Evolutionary conservation across 2,113 vertebrate genomes (phyloP), one percentile per base, ranked within the genome.

Genomic region (Planiliza haematocheilus): DNA sequence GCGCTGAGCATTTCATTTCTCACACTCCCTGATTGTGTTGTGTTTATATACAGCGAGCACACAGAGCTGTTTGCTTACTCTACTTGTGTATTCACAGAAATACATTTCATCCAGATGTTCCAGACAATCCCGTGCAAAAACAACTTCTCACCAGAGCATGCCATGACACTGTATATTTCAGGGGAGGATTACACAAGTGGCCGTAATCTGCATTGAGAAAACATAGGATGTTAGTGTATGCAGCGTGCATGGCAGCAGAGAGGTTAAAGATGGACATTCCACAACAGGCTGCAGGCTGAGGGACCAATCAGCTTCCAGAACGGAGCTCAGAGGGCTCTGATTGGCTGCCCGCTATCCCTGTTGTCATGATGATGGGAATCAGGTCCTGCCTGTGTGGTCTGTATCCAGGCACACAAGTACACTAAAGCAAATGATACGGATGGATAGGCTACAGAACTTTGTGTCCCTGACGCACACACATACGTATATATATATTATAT

Each of bases 231-330:
- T 30, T n/a, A 30, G 24, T 17, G 21, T 50, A n/a, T 64, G 70
- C 30, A 52, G 10, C 49, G 69, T 70, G 72, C 74, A 70, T 77
- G 85, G 86, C 79, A 88, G 70, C 67, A 78, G 50, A 89, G 82
- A 81, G 85, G 87, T 88, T 91, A 91, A 90, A 89, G 83, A 91
- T 88, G 89, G 74, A 86, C 90, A 89, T 91, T 92, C 87, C 91
- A 89, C 85, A 90, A 89, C 89, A 89, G 76, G 66, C 88, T 84
- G 81, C 69, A 62, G 87, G 73, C 68, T 16, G 30, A 1, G 18
- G n/a, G 45, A 70, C 93, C 93, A 93, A 92, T 92, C 80, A 72
- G 73, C 68, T 53, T 1, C 66, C 75, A 84, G 87, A 34, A 38
- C 45, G 11, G 46, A 49, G 66, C 84, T 72, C 37, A 7, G 43